Evolutionary conservation across 2,113 vertebrate genomes (phyloP).

Genomic region (Rhea pennata): DNA sequence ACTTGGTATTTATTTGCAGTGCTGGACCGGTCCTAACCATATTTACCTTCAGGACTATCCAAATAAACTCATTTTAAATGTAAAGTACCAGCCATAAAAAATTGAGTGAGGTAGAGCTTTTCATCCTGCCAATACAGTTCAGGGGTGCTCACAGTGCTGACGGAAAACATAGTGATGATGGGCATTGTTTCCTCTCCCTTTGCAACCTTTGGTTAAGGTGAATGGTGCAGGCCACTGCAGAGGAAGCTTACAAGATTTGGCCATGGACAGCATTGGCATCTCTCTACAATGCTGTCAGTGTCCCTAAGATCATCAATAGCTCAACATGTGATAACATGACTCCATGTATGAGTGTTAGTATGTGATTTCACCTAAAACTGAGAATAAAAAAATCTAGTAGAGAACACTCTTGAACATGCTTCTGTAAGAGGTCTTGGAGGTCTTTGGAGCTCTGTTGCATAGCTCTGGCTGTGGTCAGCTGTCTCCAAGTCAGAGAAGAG

Average conservation of each 20-base stretch:
- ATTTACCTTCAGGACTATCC: not conserved
- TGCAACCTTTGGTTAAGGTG: not conserved
- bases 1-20: not conserved
- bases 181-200: not conserved
- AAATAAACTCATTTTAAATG: not conserved
- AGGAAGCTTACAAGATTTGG: not conserved
- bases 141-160: not conserved
- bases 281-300: not conserved
- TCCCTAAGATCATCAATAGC: not conserved
- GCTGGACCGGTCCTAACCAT: not conserved
- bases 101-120: not conserved
- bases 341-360: not conserved
- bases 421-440: not conserved
- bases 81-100: not conserved
- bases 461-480: not conserved
- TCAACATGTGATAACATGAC: not conserved
- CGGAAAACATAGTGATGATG: not conserved
- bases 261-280: not conserved
- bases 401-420: not conserved
- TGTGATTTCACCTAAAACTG: not conserved
- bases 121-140: not conserved
- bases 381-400: not conserved
- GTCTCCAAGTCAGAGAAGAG: not conserved
- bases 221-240: not conserved
- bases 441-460: not conserved